A percentile compares a stretch with the other conserved stretches of the same genome.
phyloP scores from a whole-genome alignment of 37 sponge, comb jelly and placozoan genomes.

The Sycon ciliatum region DNA sequence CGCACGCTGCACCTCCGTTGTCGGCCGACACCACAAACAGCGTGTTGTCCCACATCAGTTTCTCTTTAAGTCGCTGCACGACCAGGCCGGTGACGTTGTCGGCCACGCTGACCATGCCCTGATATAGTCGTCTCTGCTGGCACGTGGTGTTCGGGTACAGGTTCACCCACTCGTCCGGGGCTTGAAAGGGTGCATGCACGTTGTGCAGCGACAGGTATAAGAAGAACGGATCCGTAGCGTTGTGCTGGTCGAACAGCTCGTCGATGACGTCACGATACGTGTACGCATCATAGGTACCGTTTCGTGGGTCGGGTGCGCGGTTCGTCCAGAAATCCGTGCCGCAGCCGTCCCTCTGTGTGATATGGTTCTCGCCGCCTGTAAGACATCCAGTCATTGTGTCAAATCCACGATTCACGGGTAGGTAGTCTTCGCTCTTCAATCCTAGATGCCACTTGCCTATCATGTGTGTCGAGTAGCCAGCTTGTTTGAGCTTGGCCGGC shows the following conservation, averaged over 20 bases:
- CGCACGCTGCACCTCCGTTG: slow-evolving; percentile 31
- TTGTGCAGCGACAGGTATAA: slow-evolving; percentile 31
- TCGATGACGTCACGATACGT: too few relatives aligned
- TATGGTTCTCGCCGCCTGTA: slow-evolving; percentile 21
- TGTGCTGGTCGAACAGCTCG: slow-evolving; percentile 26
- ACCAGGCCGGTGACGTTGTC: slow-evolving; percentile 33
- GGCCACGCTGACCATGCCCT: slow-evolving; percentile 39
- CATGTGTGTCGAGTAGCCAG: too few relatives aligned
- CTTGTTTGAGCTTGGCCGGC: slow-evolving; percentile 26
- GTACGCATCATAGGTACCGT: too few relatives aligned
- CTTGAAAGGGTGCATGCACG: slow-evolving; percentile 31
- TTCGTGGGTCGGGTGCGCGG: too few relatives aligned
- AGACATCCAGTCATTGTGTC: slow-evolving; percentile 33
- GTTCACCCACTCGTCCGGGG: slow-evolving; percentile 32
- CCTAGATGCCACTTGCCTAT: slow-evolving; percentile 42
- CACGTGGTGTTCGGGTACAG: slow-evolving; percentile 22
- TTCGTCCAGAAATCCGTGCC: too few relatives aligned
- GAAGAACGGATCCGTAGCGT: slow-evolving; percentile 24
- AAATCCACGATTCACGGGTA: slow-evolving; percentile 43
- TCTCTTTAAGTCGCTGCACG: slow-evolving; percentile 33
- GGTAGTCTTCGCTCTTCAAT: slow-evolving; percentile 21
- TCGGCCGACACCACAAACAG: slow-evolving; percentile 31
- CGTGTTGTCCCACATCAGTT: slow-evolving; percentile 50
- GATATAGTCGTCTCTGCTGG: slow-evolving; percentile 2
- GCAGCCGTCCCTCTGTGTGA: slow-evolving; percentile 32